These are phyloP conservation scores for Microtus oregoni DNA, from an alignment of 2,113 vertebrate species.

Conservation along the genomic window DNA sequence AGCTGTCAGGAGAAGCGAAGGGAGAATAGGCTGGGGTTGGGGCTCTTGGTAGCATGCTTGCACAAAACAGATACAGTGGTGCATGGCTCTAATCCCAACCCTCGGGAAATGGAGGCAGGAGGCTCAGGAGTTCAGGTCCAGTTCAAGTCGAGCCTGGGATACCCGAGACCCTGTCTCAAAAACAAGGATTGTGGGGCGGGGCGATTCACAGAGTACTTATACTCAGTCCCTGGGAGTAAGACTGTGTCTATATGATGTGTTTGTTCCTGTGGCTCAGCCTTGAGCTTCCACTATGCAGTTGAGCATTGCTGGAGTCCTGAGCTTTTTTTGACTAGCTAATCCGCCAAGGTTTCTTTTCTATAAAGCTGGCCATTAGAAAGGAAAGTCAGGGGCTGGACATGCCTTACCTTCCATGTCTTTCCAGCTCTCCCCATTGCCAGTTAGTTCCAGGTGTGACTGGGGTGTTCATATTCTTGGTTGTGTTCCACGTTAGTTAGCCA, in stretches of 20 bases:
- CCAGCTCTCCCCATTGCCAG: background rate
- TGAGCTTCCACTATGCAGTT: rapidly evolving
- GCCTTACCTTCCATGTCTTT: background rate
- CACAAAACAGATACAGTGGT: background rate
- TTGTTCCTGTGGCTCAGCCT: background rate
- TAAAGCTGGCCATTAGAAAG: background rate
- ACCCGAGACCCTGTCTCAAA: background rate
- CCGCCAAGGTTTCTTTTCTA: background rate
- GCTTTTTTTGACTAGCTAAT: rapidly evolving
- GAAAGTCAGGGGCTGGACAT: rapidly evolving
- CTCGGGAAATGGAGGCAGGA: background rate
- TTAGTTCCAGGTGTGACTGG: background rate
- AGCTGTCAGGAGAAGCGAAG: background rate
- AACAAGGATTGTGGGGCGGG: background rate
- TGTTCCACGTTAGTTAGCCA: background rate
- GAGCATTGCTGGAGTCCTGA: background rate
- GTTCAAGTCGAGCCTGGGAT: background rate
- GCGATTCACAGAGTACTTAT: no score
- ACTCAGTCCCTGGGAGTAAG: rapidly evolving
- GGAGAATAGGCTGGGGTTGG: no score
- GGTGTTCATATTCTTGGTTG: background rate
- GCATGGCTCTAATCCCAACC: background rate
- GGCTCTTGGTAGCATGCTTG: background rate
- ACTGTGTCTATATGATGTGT: background rate
- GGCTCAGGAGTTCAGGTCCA: background rate